These are phyloP conservation scores for Corythornis vintsioides DNA, from an alignment of 2,113 vertebrate genomes.

Conservation along the genomic window DNA sequence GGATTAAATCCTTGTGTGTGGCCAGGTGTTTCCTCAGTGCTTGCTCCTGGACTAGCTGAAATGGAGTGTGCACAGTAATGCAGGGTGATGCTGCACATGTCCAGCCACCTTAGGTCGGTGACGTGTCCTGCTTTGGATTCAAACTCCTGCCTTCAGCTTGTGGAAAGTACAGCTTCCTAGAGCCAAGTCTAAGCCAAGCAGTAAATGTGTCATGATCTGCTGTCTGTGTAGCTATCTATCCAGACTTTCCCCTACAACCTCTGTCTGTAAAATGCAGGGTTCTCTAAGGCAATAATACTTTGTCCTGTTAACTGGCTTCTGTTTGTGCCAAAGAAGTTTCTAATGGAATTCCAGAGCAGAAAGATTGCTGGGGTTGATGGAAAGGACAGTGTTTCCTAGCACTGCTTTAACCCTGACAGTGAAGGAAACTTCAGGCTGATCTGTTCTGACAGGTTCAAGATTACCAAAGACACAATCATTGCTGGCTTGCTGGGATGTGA, in stretches of 20 bases:
- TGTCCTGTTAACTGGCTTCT: background rate
- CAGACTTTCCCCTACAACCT: background rate
- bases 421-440: background rate
- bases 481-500: background rate
- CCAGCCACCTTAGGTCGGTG: background rate
- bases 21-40: background rate
- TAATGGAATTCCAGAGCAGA: background rate
- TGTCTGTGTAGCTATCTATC: background rate
- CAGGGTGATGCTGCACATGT: background rate
- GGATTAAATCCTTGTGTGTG: background rate
- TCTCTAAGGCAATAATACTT: background rate
- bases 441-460: background rate
- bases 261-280: background rate
- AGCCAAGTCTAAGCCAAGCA: background rate
- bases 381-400: background rate
- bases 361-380: background rate
- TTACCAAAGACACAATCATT: background rate
- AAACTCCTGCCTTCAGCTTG: background rate
- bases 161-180: background rate
- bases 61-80: background rate
- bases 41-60: background rate
- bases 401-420: background rate
- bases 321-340: background rate
- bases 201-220: background rate
- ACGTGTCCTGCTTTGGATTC: background rate